phyloP scores from a whole-genome alignment of 2,888 invertebrate genomes.

The Perdita meconis region DNA sequence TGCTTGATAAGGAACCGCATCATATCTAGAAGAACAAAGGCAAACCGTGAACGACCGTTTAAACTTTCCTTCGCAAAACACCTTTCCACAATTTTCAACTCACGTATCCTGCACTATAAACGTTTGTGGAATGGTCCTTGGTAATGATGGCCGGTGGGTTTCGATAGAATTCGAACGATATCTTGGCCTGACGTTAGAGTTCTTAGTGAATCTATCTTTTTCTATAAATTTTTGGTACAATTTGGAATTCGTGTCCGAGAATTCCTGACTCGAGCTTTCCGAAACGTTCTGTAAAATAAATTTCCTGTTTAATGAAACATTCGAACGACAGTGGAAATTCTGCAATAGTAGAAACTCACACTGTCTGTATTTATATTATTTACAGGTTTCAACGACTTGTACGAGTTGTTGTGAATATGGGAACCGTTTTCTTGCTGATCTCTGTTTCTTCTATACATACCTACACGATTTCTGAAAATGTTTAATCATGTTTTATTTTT shows the following conservation, averaged over 20 bases:
- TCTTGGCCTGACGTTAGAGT: constrained; percentile 29
- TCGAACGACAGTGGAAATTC: no score
- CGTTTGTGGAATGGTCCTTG: constrained; percentile 43
- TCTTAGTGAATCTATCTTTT: constrained; percentile 33
- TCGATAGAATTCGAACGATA: constrained; percentile 32
- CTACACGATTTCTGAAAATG: constrained; percentile 41
- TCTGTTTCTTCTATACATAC: constrained; percentile 57
- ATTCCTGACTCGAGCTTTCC: constrained; percentile 18
- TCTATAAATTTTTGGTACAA: constrained; percentile 43
- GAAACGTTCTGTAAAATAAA: constrained; percentile 27
- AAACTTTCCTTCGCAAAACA: no score
- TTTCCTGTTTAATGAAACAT: background rate
- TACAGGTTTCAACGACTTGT: constrained; percentile 25
- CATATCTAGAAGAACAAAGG: constrained; percentile 50
- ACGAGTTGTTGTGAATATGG: constrained; percentile 29
- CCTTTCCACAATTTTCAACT: no score
- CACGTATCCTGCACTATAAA: constrained; percentile 61
- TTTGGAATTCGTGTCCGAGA: constrained; percentile 23
- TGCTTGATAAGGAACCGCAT: constrained; percentile 51
- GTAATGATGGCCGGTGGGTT: constrained; percentile 23
- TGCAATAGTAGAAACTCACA: constrained; percentile 36
- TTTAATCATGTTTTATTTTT: background rate
- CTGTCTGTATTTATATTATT: constrained; percentile 26
- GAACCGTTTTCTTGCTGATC: constrained; percentile 50
- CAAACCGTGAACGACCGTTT: no score